A percentile compares a stretch with the other conserved stretches of the same genome.
Conservation (phyloP, 2,888 invertebrate genomes). For the Acanthacorydalis orientalis region DNA sequence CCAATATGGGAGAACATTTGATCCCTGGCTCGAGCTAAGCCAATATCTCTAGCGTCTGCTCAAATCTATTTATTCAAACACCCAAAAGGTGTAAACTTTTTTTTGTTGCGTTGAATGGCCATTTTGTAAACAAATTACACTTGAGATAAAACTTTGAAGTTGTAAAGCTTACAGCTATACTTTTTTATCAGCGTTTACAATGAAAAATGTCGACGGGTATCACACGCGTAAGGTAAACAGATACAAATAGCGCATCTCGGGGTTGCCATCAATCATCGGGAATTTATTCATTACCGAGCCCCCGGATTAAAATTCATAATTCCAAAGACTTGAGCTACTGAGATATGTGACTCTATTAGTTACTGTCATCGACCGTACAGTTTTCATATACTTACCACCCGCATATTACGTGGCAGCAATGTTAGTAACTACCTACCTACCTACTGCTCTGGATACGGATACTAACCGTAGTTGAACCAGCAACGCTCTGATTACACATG, state of each 20-base stretch:
- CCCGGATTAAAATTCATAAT: conserved; percentile 16
- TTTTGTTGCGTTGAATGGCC: conserved; percentile 20
- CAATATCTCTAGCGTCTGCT: conserved; percentile 16
- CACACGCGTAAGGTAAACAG: no score
- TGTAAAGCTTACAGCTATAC: conserved; percentile 5
- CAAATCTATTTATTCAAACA: conserved; percentile 5
- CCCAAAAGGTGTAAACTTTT: conserved; percentile 23
- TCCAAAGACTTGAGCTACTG: conserved; percentile 18
- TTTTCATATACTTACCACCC: no score
- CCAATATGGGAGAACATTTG: conserved; percentile 24
- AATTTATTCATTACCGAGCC: conserved; percentile 10
- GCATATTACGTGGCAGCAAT: no score
- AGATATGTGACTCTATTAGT: conserved; percentile 20
- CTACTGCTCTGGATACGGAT: no score
- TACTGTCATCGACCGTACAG: conserved; percentile 13
- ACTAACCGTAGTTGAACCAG: no score
- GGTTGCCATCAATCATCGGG: no score
- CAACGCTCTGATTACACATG: no score
- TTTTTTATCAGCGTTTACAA: no score
- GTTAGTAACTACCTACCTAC: no score
- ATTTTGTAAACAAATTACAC: conserved; percentile 29
- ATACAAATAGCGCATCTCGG: no score
- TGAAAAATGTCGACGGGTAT: no score
- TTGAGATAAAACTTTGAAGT: conserved; percentile 27
- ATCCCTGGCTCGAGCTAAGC: conserved; percentile 23